A percentile compares a stretch with the other conserved stretches of the same genome.
Conservation (phyloP, 2,113 vertebrate genomes). For the Chionodraco myersi region DNA sequence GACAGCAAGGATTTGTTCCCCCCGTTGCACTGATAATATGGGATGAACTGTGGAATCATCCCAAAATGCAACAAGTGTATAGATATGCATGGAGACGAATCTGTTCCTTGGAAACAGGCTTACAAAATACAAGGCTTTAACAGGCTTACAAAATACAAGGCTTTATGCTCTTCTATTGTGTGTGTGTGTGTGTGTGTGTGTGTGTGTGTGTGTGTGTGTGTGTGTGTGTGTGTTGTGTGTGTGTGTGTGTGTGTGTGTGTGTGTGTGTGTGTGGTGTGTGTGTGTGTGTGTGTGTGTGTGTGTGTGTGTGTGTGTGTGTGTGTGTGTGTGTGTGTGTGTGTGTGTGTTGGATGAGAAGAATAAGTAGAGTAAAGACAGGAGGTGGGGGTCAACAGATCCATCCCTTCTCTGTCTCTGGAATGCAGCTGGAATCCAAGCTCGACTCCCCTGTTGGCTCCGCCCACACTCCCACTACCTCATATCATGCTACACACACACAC, state of each 20-base stretch:
- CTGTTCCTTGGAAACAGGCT: neutral
- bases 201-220: slow-evolving; percentile 28
- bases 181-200: neutral
- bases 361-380: neutral
- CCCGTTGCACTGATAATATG: slow-evolving; percentile 26
- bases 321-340: no score
- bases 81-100: neutral
- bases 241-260: no score
- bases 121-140: neutral
- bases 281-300: no score
- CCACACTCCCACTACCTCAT: slow-evolving; percentile 66
- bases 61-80: neutral
- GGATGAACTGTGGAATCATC: slow-evolving; percentile 14
- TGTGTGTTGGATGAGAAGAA: neutral
- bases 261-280: no score
- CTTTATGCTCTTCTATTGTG: no score
- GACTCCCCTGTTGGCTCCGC: slow-evolving; percentile 65
- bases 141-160: no score
- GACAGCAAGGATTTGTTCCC: slow-evolving; percentile 27
- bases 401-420: slow-evolving; percentile 72
- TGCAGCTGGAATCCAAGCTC: slow-evolving; percentile 71
- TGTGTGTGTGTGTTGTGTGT: no score
- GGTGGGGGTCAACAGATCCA: slow-evolving; percentile 66
- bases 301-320: no score
- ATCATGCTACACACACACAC: slow-evolving; percentile 39